These are phyloP conservation scores for Caenorhabditis inopinata DNA, from an alignment of 1,140 invertebrate species.

Conservation along the genomic window DNA sequence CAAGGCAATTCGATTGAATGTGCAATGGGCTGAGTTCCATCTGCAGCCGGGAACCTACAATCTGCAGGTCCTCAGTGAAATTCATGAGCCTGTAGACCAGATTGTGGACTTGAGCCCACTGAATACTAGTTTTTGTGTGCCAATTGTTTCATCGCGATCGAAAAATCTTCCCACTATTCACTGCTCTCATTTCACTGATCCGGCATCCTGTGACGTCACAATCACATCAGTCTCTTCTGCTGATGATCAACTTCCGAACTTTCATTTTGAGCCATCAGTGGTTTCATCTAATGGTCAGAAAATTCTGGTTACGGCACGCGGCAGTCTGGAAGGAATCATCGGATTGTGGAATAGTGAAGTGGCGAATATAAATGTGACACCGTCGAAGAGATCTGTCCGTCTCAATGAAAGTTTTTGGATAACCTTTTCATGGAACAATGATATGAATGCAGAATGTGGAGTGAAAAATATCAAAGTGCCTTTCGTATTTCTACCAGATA, in stretches of 20 bases:
- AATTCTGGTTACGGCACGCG: background rate
- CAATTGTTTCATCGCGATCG: background rate
- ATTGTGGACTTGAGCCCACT: background rate
- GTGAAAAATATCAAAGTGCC: slow-evolving; percentile 3
- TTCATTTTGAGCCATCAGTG: slow-evolving; percentile 22
- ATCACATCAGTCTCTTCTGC: slow-evolving; percentile 1
- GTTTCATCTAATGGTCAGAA: background rate
- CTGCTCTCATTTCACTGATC: slow-evolving; percentile 2
- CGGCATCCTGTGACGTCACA: background rate
- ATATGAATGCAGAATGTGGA: background rate
- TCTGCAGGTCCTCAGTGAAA: background rate
- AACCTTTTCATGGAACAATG: background rate
- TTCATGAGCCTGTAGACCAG: background rate
- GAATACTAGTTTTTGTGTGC: slow-evolving; percentile 16
- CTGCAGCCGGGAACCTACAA: slow-evolving; percentile 7
- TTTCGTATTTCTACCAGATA: slow-evolving; percentile 12
- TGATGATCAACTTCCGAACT: background rate
- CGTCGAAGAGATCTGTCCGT: background rate
- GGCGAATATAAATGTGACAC: background rate
- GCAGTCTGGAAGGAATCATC: slow-evolving; percentile 11
- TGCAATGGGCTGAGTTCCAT: slow-evolving; percentile 8
- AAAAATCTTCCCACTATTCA: slow-evolving; percentile 11
- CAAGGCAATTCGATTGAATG: slow-evolving; percentile 7
- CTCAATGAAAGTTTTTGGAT: slow-evolving; percentile 36
- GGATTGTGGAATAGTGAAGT: background rate